phyloP scores from a whole-genome alignment of 2,888 invertebrate species.

The Patella ulyssiponensis region DNA sequence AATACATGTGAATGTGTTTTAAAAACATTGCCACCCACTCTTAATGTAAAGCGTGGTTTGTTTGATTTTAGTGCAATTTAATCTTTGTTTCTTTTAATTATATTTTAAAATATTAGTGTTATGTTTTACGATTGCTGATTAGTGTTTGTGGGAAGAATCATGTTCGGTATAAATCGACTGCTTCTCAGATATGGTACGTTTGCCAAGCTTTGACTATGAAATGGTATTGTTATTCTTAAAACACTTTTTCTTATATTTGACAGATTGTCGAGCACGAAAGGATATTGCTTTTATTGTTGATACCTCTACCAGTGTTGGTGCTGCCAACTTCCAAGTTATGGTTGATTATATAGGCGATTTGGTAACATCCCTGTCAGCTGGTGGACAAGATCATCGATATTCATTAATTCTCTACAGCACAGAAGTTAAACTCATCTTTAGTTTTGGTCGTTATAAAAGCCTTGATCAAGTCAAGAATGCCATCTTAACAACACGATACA shows the following conservation, averaged over 20 bases:
- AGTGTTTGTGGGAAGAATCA: too few species aligned
- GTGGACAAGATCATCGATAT: constrained; percentile 53
- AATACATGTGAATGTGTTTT: too few species aligned
- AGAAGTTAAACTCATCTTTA: constrained; percentile 55
- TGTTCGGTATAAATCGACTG: too few species aligned
- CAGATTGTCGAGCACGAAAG: constrained; percentile 55
- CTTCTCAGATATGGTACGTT: too few species aligned
- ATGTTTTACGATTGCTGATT: too few species aligned
- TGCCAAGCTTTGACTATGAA: too few species aligned
- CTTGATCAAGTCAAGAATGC: constrained; percentile 41
- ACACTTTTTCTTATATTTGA: constrained; percentile 20
- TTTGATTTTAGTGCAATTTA: too few species aligned
- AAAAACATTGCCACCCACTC: too few species aligned
- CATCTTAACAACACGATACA: constrained; percentile 50
- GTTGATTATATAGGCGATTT: constrained; percentile 46
- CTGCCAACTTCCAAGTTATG: constrained; percentile 50
- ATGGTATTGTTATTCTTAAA: not conserved
- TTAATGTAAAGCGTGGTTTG: too few species aligned
- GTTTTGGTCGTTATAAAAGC: constrained; percentile 51
- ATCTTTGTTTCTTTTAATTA: too few species aligned
- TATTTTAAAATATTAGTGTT: too few species aligned
- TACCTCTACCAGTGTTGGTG: constrained; percentile 59
- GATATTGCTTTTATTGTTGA: constrained; percentile 62
- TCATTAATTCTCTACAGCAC: constrained; percentile 58
- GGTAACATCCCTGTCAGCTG: constrained; percentile 47